These are phyloP conservation scores for Tenthredo amoena DNA, from an alignment of 2,888 invertebrate genomes.

Conservation along the genomic window DNA sequence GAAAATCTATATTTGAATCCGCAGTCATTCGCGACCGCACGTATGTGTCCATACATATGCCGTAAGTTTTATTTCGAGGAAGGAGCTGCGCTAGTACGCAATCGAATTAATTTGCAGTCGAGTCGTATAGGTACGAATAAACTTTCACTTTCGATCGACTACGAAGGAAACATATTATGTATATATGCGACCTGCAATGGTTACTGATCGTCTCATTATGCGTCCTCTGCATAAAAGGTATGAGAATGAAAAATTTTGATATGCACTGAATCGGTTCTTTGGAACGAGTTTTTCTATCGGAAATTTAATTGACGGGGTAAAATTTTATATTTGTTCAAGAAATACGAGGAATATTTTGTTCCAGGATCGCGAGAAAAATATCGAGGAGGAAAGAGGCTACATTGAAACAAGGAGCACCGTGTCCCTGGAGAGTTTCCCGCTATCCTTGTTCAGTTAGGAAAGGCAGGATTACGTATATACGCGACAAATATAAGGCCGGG, in stretches of 20 bases:
- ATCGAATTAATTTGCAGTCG: conserved; percentile 43
- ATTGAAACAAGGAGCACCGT: background rate
- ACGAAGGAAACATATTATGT: conserved; percentile 15
- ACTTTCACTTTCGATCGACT: conserved; percentile 38
- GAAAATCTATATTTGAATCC: background rate
- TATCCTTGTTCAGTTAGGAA: background rate
- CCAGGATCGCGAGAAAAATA: background rate
- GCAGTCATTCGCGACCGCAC: background rate
- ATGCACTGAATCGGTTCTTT: background rate
- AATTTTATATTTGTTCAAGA: too few relatives aligned
- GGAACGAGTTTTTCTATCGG: background rate
- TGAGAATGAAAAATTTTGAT: background rate
- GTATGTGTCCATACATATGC: background rate
- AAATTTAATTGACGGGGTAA: background rate
- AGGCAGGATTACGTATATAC: background rate
- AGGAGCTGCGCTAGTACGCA: conserved; percentile 21
- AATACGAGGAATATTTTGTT: background rate
- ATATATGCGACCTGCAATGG: conserved; percentile 24
- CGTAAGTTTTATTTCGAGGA: conserved; percentile 14
- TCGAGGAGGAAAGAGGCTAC: background rate
- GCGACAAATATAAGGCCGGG: conserved; percentile 7
- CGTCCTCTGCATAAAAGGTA: background rate
- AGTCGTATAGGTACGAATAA: background rate
- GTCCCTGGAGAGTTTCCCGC: background rate
- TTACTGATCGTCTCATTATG: conserved; percentile 26